Percentiles rank a stretch among this genome's conserved stretches.
These are phyloP conservation scores for Buathra laborator DNA, from an alignment of 2,888 invertebrate genomes.

Conservation along the genomic window DNA sequence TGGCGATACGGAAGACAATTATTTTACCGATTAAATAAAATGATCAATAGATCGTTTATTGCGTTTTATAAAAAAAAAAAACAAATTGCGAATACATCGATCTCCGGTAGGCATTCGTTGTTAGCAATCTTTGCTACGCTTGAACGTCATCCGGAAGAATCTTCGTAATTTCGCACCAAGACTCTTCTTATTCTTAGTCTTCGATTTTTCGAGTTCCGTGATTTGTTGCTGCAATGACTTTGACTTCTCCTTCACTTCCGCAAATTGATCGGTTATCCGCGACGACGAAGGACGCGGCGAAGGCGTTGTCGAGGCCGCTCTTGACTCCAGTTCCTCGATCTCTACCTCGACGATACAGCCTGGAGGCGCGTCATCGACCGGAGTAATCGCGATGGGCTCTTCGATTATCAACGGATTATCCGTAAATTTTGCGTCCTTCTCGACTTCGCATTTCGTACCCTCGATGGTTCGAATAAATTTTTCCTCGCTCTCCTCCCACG, in stretches of 20 bases:
- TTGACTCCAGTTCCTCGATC: conserved; percentile 43
- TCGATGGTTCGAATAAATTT: conserved; percentile 74
- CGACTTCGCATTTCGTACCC: conserved; percentile 29
- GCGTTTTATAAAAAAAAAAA: conserved; percentile 14
- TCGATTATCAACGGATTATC: conserved; percentile 6
- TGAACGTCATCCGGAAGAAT: conserved; percentile 72
- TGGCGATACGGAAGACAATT: not conserved
- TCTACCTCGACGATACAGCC: conserved; percentile 21
- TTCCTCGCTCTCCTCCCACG: conserved; percentile 76
- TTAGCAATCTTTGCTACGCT: conserved; percentile 72
- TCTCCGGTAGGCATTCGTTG: not conserved
- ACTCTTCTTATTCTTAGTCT: conserved; percentile 66
- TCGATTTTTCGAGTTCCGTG: conserved; percentile 39
- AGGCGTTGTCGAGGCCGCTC: conserved; percentile 11
- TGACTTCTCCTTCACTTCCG: conserved; percentile 24
- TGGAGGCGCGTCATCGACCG: not conserved
- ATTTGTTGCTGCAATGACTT: not conserved
- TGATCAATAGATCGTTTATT: conserved; percentile 33
- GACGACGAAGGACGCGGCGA: conserved; percentile 10
- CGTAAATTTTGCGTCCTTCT: conserved; percentile 14
- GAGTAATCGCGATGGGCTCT: conserved; percentile 26
- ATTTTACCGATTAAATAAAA: conserved; percentile 6
- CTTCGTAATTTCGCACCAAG: conserved; percentile 71
- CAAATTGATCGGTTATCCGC: not conserved
- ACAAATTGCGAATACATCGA: not conserved